Conservation (phyloP, 2,888 invertebrate species). For the Saturnia pavonia region DNA sequence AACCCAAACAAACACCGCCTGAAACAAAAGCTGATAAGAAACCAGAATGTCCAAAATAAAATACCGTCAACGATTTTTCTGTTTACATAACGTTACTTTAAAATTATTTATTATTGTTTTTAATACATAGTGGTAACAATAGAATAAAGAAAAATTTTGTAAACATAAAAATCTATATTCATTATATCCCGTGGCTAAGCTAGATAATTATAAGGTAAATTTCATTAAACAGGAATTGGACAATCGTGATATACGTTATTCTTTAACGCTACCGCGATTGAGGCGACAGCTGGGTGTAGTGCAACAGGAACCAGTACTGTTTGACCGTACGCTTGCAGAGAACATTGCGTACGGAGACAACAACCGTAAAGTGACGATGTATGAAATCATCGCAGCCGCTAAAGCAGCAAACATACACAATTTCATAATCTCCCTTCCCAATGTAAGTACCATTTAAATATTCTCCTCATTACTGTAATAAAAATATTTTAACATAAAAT, state of each 20-base stretch:
- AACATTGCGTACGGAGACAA: slow-evolving; percentile 95
- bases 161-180: neutral
- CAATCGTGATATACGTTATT: slow-evolving; percentile 77
- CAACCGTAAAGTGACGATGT: slow-evolving; percentile 84
- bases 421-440: slow-evolving; percentile 87
- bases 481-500: too few relatives aligned
- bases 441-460: slow-evolving; percentile 61
- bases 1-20: neutral
- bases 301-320: slow-evolving; percentile 92
- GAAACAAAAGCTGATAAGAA: neutral
- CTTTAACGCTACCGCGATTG: slow-evolving; percentile 85
- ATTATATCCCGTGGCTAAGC: neutral
- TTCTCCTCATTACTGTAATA: too few relatives aligned
- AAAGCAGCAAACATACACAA: slow-evolving; percentile 90
- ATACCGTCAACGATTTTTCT: neutral
- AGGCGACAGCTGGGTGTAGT: slow-evolving; percentile 90
- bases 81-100: neutral
- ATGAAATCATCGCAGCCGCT: slow-evolving; percentile 88
- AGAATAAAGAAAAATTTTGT: neutral
- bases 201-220: neutral
- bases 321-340: slow-evolving; percentile 90
- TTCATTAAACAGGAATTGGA: slow-evolving; percentile 70
- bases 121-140: neutral
- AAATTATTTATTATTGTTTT: neutral
- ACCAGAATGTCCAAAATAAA: neutral